phyloP scores from a whole-genome alignment of 2,888 invertebrate genomes.

The Adela reaumurella region DNA sequence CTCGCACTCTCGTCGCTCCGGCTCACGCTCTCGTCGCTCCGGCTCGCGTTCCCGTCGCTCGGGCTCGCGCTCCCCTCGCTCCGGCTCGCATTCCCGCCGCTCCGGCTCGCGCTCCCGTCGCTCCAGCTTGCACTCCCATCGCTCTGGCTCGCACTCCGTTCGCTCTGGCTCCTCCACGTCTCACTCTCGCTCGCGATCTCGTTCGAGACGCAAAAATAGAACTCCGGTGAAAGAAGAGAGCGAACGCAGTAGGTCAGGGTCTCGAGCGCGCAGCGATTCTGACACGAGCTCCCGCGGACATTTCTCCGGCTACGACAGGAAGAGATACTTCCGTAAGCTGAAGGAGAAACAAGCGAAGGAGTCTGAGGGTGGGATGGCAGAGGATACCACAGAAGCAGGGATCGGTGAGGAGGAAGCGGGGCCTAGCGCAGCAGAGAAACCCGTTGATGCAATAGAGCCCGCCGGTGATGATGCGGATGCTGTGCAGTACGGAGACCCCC shows the following conservation, averaged over 20 bases:
- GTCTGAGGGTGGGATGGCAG: not conserved
- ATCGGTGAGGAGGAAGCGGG: slow-evolving; percentile 22
- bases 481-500: slow-evolving; percentile 41
- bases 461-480: slow-evolving; percentile 40
- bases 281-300: slow-evolving; percentile 43
- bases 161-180: not conserved
- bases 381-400: slow-evolving; percentile 32
- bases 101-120: not conserved
- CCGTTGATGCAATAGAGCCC: slow-evolving; percentile 35
- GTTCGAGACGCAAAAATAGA: slow-evolving; percentile 4
- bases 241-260: slow-evolving; percentile 18
- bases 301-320: slow-evolving; percentile 45
- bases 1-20: not conserved
- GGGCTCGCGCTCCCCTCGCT: not conserved
- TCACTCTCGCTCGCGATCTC: slow-evolving; percentile 1
- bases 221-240: slow-evolving; percentile 21
- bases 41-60: slow-evolving; percentile 1
- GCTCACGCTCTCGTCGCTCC: not conserved
- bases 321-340: slow-evolving; percentile 24
- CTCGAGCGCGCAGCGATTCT: slow-evolving; percentile 24
- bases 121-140: not conserved
- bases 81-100: not conserved
- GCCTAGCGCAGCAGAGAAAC: slow-evolving; percentile 23
- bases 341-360: not conserved
- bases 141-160: not conserved